A percentile compares a stretch with the other conserved stretches of the same genome.
Evolutionary conservation across 2,797 vertebrate species (phyloP).

Genomic region (Helarctos malayanus): DNA sequence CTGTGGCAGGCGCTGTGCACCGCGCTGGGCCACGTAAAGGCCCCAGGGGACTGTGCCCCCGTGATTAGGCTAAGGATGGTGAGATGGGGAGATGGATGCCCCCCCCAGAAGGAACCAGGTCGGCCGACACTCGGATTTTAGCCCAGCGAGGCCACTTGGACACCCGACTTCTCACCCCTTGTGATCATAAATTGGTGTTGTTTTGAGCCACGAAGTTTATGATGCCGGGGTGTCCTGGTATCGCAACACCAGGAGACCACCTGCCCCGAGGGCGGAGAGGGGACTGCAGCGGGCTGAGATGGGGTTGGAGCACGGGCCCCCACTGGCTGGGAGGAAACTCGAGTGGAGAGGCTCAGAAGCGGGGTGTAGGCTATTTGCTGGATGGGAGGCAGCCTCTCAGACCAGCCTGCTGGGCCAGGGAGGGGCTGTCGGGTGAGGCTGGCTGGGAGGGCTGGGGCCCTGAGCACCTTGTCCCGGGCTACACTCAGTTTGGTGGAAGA

Average conservation of each 20-base stretch:
- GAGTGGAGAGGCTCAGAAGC: background rate
- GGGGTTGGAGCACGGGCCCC: rapidly evolving
- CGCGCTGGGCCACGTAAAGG: rapidly evolving
- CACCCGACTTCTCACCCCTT: background rate
- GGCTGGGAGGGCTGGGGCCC: background rate
- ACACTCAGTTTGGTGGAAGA: background rate
- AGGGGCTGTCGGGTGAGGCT: background rate
- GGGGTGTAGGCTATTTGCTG: background rate
- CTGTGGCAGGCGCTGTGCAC: rapidly evolving
- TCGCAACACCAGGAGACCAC: background rate
- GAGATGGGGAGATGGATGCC: background rate
- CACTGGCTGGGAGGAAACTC: rapidly evolving
- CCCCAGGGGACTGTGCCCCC: background rate
- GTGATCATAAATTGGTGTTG: rapidly evolving
- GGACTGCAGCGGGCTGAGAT: rapidly evolving
- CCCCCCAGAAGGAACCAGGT: background rate
- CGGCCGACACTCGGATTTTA: background rate
- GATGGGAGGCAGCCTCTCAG: rapidly evolving
- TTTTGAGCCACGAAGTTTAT: background rate
- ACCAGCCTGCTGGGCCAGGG: background rate
- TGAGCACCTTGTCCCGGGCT: background rate
- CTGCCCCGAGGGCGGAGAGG: rapidly evolving
- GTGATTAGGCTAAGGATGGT: background rate
- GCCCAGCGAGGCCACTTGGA: background rate
- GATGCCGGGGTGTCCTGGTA: too few relatives aligned